Conservation (phyloP, 2,797 vertebrate genomes). For the Remorina albescens region DNA sequence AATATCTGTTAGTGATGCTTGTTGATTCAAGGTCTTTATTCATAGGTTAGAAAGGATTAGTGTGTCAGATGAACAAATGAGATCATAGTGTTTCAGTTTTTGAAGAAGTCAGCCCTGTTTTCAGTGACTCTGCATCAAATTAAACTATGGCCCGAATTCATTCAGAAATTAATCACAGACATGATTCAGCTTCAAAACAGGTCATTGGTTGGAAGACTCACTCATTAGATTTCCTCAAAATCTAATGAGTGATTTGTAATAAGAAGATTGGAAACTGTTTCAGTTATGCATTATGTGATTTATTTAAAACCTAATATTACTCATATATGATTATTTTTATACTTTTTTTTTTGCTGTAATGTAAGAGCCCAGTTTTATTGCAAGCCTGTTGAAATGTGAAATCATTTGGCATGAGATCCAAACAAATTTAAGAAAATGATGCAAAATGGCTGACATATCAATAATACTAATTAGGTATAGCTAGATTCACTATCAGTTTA, state of each 20-base stretch:
- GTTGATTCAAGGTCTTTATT: slow-evolving; percentile 11
- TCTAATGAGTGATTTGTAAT: not conserved
- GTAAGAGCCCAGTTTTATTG: too few relatives aligned
- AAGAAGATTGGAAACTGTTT: not conserved
- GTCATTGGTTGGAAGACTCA: not conserved
- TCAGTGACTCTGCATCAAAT: not conserved
- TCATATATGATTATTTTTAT: too few relatives aligned
- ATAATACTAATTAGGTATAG: not conserved
- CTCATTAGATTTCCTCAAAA: not conserved
- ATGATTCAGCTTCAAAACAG: not conserved
- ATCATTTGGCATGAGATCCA: not conserved
- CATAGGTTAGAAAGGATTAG: not conserved
- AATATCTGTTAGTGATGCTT: not conserved
- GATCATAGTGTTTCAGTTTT: not conserved
- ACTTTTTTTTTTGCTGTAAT: too few relatives aligned
- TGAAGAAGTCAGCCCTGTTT: not conserved
- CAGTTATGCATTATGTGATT: not conserved
- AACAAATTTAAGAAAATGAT: not conserved
- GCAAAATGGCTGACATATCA: not conserved
- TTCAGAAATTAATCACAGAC: not conserved
- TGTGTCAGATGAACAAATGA: not conserved
- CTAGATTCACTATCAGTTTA: not conserved
- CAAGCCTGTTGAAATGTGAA: not conserved
- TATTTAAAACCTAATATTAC: not conserved
- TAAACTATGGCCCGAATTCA: not conserved